Base-by-base conservation (phyloP, 1,140 invertebrate species). In the Drosophila takahashii region DNA sequence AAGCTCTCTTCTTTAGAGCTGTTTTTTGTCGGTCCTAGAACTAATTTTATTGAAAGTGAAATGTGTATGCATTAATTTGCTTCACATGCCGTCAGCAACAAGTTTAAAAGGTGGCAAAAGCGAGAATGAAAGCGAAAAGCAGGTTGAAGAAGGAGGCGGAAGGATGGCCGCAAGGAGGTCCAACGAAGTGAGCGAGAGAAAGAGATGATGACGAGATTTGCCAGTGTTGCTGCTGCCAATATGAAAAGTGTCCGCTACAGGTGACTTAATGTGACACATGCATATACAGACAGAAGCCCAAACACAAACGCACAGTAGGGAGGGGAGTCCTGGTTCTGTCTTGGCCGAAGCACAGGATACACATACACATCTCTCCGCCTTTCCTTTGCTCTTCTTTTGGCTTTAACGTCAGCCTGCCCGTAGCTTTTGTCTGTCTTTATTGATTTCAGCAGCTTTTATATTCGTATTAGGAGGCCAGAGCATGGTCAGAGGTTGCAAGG, bases 201-300 rank as follows among this genome's bases (percentile, higher is more conserved):
- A 51, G 32, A 15, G 54, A 75, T 34, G 65, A 66, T 71, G 69
- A 62, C 64, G 56, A 73, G 69, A 75, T 77, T 83, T 83, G 58
- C 53, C 74, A 70, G 84, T 84, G 80, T 73, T 58, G 51, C 58
- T 76, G 50, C 54, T 39, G 52, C 47, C 65, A 71, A 76, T 83
- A 79, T 87, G 75, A 81, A 81, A 83, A 87, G 75, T 87, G 84
- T 79, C 83, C 75, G 79, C 83, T 76, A 87, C 83, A 87, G 84
- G 83, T 89, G 75, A 87, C 69, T 79, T 76, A 83, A 87, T 83
- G 74, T 75, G 56, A 18, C 58, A 64, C 41, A 75, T 8, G 50
- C 41, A 47, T 26, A 41, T 64, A 71, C 66, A 1, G 22, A 22
- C 22, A 22, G 39, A 45, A 52, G 71, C 60, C 51, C 72, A 60